Conservation (phyloP, 2,888 invertebrate species). For the Gymnoscelis rufifasciata region DNA sequence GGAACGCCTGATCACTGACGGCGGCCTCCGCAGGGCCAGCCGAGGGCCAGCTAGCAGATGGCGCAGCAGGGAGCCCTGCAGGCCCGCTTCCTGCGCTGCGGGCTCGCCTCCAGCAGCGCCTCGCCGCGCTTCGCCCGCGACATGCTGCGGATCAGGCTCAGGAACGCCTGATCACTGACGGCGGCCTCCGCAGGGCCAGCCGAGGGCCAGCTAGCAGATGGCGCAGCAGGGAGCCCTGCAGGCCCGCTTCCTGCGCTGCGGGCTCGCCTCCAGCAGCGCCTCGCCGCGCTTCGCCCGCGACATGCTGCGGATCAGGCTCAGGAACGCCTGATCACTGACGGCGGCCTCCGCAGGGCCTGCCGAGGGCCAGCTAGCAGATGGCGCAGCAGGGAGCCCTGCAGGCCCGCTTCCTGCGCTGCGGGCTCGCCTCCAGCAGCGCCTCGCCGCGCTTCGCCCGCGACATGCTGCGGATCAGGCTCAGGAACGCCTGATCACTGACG, state of each 20-base stretch:
- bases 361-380: no score
- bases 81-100: slow-evolving; percentile 29
- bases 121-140: slow-evolving; percentile 56
- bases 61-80: slow-evolving; percentile 45
- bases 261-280: slow-evolving; percentile 31
- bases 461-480: no score
- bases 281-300: slow-evolving; percentile 56
- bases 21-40: no score
- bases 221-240: slow-evolving; percentile 45
- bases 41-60: slow-evolving; percentile 48
- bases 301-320: slow-evolving; percentile 61
- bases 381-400: no score
- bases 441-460: no score
- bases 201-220: slow-evolving; percentile 48
- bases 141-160: slow-evolving; percentile 61
- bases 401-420: no score
- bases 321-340: slow-evolving; percentile 56
- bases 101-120: slow-evolving; percentile 31
- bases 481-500: no score
- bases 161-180: slow-evolving; percentile 59
- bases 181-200: no score
- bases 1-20: slow-evolving; percentile 59
- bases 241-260: slow-evolving; percentile 29
- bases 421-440: no score
- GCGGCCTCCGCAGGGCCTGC: no score